Evolutionary conservation across 2,797 vertebrate species (phyloP).

Genomic region (Silurus aristotelis): DNA sequence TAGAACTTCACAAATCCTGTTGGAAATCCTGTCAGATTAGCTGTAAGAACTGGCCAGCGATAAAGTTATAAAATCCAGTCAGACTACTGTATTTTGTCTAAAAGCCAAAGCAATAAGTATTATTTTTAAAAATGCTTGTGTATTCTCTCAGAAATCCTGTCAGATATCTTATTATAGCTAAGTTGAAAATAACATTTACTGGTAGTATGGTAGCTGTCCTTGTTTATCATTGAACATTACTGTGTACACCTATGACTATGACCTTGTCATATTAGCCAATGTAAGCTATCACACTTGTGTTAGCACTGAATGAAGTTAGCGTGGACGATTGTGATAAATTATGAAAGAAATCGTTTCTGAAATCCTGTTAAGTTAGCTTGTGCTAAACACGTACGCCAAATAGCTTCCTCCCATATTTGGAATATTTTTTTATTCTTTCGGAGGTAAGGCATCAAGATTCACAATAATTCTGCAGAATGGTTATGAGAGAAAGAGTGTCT

Average conservation of each 20-base stretch:
- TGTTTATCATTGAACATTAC: not conserved
- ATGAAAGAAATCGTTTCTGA: not conserved
- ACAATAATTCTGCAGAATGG: not conserved
- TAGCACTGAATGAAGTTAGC: not conserved
- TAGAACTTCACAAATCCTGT: not conserved
- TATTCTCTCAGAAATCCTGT: not conserved
- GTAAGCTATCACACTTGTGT: not conserved
- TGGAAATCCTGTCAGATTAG: not conserved
- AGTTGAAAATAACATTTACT: too few species aligned
- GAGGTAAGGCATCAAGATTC: too few species aligned
- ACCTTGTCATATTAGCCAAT: not conserved
- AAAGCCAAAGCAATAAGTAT: too few species aligned
- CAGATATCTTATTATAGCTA: not conserved
- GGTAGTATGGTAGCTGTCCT: not conserved
- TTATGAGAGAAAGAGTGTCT: not conserved
- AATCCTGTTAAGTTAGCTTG: not conserved
- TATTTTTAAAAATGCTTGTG: not conserved
- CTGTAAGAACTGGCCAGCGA: not conserved
- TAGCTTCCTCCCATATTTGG: not conserved
- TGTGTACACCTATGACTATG: not conserved
- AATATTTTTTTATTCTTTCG: not conserved
- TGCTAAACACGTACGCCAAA: not conserved
- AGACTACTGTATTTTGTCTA: too few species aligned
- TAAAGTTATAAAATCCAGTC: not conserved
- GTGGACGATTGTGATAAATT: not conserved